A percentile compares a stretch with the other conserved stretches of the same genome.
phyloP scores from a whole-genome alignment of 2,888 invertebrate species.

The Nemotelus pantherinus region DNA sequence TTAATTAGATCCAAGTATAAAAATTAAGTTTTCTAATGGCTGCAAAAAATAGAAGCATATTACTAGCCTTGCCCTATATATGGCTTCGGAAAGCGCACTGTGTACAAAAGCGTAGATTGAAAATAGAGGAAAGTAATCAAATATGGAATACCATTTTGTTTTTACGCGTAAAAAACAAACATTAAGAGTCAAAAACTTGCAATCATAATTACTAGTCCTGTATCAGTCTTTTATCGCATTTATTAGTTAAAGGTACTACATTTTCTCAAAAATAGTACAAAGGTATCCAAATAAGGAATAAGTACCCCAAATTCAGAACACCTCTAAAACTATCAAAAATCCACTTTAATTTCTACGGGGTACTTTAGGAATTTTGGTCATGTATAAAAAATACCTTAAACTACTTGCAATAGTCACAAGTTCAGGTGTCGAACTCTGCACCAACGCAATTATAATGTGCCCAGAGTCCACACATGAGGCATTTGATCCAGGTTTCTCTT shows the following conservation, averaged over 20 bases:
- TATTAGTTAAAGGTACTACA: neutral
- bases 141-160: conserved; percentile 14
- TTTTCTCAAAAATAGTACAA: neutral
- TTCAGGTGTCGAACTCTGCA: conserved; percentile 2
- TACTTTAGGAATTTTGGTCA: neutral
- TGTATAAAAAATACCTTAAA: neutral
- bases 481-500: neutral
- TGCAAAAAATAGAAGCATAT: too few relatives aligned
- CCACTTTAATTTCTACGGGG: neutral
- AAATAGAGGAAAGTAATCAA: conserved; percentile 1
- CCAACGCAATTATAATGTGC: neutral
- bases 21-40: too few relatives aligned
- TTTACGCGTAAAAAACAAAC: neutral
- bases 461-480: neutral
- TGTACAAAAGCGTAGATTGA: too few relatives aligned
- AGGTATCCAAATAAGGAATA: neutral
- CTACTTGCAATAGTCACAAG: neutral
- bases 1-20: too few relatives aligned
- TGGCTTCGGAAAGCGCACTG: too few relatives aligned
- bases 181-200: neutral
- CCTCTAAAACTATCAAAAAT: neutral
- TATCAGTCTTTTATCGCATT: neutral
- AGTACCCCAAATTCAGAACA: neutral
- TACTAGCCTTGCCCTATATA: too few relatives aligned
- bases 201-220: neutral